Conservation (phyloP, 2,888 invertebrate species). For the Phania funesta region DNA sequence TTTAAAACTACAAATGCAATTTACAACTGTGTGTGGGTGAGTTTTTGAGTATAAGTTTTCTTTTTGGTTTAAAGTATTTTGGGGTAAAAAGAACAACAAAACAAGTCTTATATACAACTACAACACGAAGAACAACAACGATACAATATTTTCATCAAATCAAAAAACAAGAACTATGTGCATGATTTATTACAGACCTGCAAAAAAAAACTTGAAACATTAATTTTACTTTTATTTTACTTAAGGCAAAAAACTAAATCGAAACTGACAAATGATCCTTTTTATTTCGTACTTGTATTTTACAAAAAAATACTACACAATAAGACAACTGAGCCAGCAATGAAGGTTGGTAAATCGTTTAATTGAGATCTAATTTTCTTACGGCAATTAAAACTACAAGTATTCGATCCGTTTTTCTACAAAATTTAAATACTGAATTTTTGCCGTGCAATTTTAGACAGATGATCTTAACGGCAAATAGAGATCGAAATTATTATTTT, state of each 20-base stretch:
- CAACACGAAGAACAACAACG: slow-evolving; percentile 1
- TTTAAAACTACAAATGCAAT: neutral
- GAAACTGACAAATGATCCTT: neutral
- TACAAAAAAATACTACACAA: neutral
- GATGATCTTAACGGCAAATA: too few relatives aligned
- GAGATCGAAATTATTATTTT: too few relatives aligned
- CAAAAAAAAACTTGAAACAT: slow-evolving; percentile 36
- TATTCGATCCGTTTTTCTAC: neutral
- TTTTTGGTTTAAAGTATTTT: slow-evolving; percentile 19
- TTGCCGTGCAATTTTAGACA: too few relatives aligned
- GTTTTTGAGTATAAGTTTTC: neutral
- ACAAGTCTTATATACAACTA: slow-evolving; percentile 38
- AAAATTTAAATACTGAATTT: neutral
- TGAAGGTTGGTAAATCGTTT: neutral
- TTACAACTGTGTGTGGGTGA: neutral
- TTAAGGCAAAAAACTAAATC: neutral
- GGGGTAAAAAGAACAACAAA: slow-evolving; percentile 1
- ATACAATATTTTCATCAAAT: neutral
- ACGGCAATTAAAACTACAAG: neutral
- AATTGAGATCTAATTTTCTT: neutral
- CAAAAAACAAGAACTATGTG: slow-evolving; percentile 15
- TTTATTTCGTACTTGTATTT: neutral
- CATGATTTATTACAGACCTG: slow-evolving; percentile 42
- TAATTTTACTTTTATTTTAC: slow-evolving; percentile 23
- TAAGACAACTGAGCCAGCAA: neutral